Evolutionary conservation across 1,140 invertebrate genomes (phyloP).

Genomic region (Euura saliciscinereae): DNA sequence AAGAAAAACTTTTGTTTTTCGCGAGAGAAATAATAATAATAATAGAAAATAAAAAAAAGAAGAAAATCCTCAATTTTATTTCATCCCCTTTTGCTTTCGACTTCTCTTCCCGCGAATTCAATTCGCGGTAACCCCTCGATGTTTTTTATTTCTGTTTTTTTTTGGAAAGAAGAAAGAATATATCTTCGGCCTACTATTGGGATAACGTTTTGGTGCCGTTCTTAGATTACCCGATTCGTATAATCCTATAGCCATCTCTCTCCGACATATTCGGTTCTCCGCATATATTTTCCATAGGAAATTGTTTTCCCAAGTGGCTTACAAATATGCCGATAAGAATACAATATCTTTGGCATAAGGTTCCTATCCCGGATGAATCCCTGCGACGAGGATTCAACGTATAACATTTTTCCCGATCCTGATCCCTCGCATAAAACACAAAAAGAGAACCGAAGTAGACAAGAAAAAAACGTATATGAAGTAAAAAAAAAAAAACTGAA

Average conservation of each 20-base stretch:
- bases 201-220: neutral
- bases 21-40: conserved; percentile 16
- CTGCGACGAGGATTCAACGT: neutral
- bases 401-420: neutral
- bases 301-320: conserved; percentile 42
- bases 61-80: neutral
- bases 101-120: conserved; percentile 29
- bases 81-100: neutral
- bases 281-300: conserved; percentile 20
- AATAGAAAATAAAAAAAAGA: conserved; percentile 21
- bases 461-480: no score
- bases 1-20: conserved; percentile 37
- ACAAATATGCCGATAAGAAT: conserved; percentile 34
- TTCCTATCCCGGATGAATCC: neutral
- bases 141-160: conserved; percentile 2
- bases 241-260: neutral
- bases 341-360: conserved; percentile 7
- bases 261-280: neutral
- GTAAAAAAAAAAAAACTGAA: no score
- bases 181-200: neutral
- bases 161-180: neutral
- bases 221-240: conserved; percentile 3
- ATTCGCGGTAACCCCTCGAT: conserved; percentile 26
- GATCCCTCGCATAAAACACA: no score
- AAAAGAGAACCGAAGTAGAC: no score